These are phyloP conservation scores for Drosophila affinis DNA, from an alignment of 2,888 invertebrate genomes.

Conservation along the genomic window DNA sequence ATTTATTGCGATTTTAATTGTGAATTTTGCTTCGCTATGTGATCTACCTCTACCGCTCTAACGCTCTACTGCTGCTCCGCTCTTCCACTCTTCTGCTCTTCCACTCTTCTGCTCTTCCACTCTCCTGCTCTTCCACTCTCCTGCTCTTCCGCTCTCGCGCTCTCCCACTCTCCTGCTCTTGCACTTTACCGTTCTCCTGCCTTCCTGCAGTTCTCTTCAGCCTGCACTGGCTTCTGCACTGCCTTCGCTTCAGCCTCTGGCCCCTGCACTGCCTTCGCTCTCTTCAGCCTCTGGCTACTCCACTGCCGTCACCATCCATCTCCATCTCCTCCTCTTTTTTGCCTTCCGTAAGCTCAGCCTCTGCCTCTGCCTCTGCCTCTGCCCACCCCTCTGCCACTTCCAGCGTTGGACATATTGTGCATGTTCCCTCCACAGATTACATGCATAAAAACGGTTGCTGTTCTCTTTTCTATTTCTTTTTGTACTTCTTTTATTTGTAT, in stretches of 20 bases:
- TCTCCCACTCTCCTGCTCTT: background rate
- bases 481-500: conserved; percentile 38
- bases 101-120: background rate
- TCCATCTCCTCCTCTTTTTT: background rate
- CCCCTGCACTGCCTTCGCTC: background rate
- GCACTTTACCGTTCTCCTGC: background rate
- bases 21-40: conserved; percentile 45
- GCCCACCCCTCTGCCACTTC: too few relatives aligned
- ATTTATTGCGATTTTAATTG: conserved; percentile 71
- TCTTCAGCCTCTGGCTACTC: too few relatives aligned
- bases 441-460: conserved; percentile 62
- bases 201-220: too few relatives aligned
- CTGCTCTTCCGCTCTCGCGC: too few relatives aligned
- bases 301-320: too few relatives aligned
- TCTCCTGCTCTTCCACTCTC: background rate
- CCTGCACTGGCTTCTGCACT: background rate
- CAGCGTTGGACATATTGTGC: conserved; percentile 58
- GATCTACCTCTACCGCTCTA: background rate
- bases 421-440: conserved; percentile 69
- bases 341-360: too few relatives aligned
- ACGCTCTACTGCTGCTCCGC: background rate
- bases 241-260: too few relatives aligned
- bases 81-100: too few relatives aligned
- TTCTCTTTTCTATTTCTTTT: conserved; percentile 30
- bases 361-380: background rate